Base-by-base conservation (phyloP, 2,797 vertebrate species). In the Emys orbicularis region DNA sequence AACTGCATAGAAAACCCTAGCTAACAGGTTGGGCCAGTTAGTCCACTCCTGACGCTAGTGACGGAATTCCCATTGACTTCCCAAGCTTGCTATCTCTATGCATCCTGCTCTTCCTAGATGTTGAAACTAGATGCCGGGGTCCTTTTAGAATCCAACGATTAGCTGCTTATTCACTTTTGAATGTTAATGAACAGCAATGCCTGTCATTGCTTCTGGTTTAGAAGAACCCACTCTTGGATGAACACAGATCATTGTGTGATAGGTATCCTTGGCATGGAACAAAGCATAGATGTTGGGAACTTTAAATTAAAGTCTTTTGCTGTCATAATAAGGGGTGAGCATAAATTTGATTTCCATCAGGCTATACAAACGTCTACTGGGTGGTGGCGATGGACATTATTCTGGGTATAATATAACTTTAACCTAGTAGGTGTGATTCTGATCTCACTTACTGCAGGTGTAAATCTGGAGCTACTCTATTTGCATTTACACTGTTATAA, bases 81-180 rank as follows among this genome's bases (percentile, higher is more conserved):
- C 31, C 3, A 0, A 96, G 52, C 34, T 57, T 49, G 92, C 88
- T 86, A 90, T 82, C 57, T 90, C 87, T 88, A 61, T 86, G 56
- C 80, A 16, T 74, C 21, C 27, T 81, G 2, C 77, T 94, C 54
- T 90, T 89, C 34, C 83, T 77, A 83, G 79, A 92, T 52, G 49
- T 77, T 92, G 41, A 77, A 81, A 54, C 72, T 95, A 96, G 34
- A 84, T 97, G 65, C 86, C 90, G 95, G 23, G 87, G 77, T 93
- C 93, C 84, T 93, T 84, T 94, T 84, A 92, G 84, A 96, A 97
- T 97, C 91, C 91, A 97, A 79, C 86, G 94, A 72, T 93, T 90
- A 80, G 74, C 77, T 97, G 90, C 88, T 96, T 95, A 95, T 95
- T 96, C 41, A 2, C 77, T 92, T 95, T 90, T 94, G 95, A 93